phyloP scores from a whole-genome alignment of 2,888 invertebrate species.

The Spodoptera exigua region DNA sequence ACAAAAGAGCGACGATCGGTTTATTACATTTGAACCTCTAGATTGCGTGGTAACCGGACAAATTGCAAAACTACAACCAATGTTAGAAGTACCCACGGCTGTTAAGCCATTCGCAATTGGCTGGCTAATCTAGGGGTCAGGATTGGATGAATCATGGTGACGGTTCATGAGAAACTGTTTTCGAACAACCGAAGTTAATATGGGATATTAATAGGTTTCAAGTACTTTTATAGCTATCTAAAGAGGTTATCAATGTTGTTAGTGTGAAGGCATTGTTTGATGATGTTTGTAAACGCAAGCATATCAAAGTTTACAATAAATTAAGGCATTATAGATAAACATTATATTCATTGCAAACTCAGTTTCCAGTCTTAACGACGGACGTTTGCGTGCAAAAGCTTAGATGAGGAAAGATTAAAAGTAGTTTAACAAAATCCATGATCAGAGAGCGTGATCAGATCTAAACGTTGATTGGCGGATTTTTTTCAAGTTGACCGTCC shows the following conservation, averaged over 20 bases:
- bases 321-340: slow-evolving; percentile 3
- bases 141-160: slow-evolving; percentile 66
- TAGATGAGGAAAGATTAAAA: slow-evolving; percentile 26
- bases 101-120: slow-evolving; percentile 54
- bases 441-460: slow-evolving; percentile 38
- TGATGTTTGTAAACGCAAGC: slow-evolving; percentile 6
- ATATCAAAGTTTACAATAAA: slow-evolving; percentile 15
- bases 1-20: slow-evolving; percentile 16
- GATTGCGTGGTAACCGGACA: slow-evolving; percentile 45
- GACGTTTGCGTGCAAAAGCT: background rate
- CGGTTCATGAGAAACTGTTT: slow-evolving; percentile 59
- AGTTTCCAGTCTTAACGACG: background rate
- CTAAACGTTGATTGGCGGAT: slow-evolving; percentile 28
- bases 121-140: slow-evolving; percentile 64
- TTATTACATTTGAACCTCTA: slow-evolving; percentile 46
- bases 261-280: slow-evolving; percentile 23
- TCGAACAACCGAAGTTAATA: slow-evolving; percentile 46
- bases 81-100: slow-evolving; percentile 47
- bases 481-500: slow-evolving; percentile 30
- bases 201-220: slow-evolving; percentile 30
- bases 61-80: slow-evolving; percentile 46
- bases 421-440: slow-evolving; percentile 25
- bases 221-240: slow-evolving; percentile 21
- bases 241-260: slow-evolving; percentile 37
- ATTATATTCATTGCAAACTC: background rate